These are phyloP conservation scores for Limnodromus scolopaceus DNA, from an alignment of 2,797 vertebrate genomes.

Conservation along the genomic window DNA sequence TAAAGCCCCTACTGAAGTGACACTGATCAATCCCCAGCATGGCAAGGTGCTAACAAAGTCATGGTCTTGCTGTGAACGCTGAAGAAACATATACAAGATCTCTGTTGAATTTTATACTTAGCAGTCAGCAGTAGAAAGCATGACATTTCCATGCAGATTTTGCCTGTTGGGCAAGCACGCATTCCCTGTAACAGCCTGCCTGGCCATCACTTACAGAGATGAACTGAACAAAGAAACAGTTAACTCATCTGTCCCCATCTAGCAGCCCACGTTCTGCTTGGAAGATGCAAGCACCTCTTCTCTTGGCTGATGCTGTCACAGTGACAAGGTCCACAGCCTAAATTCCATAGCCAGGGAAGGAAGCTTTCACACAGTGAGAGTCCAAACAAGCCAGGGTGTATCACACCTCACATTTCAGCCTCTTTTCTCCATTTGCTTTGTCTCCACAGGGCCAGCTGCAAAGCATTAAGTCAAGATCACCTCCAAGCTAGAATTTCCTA, in stretches of 20 bases:
- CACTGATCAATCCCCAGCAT: background rate
- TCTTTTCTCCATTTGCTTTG: background rate
- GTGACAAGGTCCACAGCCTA: background rate
- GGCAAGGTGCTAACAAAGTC: background rate
- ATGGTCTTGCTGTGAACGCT: background rate
- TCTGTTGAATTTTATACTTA: background rate
- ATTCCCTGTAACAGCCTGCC: background rate
- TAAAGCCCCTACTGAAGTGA: background rate
- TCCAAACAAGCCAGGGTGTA: background rate
- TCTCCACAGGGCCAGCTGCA: background rate
- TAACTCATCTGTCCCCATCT: background rate
- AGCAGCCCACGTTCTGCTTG: background rate
- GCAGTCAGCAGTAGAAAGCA: background rate
- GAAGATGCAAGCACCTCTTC: background rate
- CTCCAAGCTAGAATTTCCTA: background rate
- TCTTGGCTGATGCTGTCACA: background rate
- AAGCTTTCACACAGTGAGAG: background rate
- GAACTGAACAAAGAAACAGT: background rate
- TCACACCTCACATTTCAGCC: background rate
- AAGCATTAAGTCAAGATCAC: background rate
- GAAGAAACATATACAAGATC: background rate
- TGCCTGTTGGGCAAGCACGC: background rate
- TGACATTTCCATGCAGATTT: background rate
- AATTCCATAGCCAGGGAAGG: background rate
- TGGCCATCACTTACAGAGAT: too few relatives aligned